phyloP scores from a whole-genome alignment of 2,888 invertebrate genomes.

The Didymodactylos carnosus region DNA sequence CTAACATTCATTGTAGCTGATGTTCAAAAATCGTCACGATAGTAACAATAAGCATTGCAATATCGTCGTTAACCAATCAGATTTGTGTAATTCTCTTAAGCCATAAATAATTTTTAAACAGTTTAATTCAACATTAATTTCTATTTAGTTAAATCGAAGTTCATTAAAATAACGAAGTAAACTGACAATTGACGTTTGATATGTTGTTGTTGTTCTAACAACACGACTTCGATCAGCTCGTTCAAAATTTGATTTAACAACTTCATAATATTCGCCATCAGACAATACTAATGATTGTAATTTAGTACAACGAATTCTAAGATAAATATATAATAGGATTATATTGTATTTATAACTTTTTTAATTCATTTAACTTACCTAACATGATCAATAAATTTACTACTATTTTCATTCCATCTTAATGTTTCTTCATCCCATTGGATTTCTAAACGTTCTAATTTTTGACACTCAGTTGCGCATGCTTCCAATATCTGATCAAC shows the following conservation, averaged over 20 bases:
- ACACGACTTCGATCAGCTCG: slow-evolving; percentile 87
- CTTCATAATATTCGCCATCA: slow-evolving; percentile 95
- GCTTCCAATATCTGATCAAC: slow-evolving; percentile 95
- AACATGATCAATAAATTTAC: slow-evolving; percentile 91
- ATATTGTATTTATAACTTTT: background rate
- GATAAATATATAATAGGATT: slow-evolving; percentile 6
- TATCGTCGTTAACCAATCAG: too few relatives aligned
- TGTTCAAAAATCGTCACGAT: too few relatives aligned
- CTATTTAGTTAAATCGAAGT: slow-evolving; percentile 63
- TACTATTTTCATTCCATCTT: slow-evolving; percentile 93
- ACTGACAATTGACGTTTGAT: slow-evolving; percentile 77
- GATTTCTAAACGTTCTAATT: slow-evolving; percentile 71
- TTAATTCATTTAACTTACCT: slow-evolving; percentile 36
- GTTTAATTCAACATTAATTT: too few relatives aligned
- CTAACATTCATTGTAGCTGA: too few relatives aligned
- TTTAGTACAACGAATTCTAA: slow-evolving; percentile 64
- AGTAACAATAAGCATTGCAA: too few relatives aligned
- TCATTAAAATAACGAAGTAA: slow-evolving; percentile 77
- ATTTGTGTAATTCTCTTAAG: too few relatives aligned
- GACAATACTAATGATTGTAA: slow-evolving; percentile 76
- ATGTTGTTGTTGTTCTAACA: slow-evolving; percentile 85
- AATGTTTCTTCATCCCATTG: slow-evolving; percentile 97
- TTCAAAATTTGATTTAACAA: slow-evolving; percentile 96
- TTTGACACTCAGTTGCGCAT: slow-evolving; percentile 72
- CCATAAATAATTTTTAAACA: too few relatives aligned